Conservation (phyloP, 2,888 invertebrate genomes). For the Parnassius mnemosyne region DNA sequence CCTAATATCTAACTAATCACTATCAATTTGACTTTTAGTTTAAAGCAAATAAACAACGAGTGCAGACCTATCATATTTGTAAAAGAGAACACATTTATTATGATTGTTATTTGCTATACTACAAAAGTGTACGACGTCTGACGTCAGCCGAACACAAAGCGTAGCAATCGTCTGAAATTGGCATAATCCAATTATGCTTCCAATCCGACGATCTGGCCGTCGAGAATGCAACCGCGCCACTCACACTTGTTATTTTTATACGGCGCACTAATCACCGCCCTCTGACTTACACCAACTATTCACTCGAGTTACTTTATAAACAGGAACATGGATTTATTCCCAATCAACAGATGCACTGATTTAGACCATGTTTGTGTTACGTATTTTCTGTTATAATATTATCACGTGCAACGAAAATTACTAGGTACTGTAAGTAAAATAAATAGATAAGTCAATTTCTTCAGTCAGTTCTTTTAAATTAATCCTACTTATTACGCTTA, state of each 20-base stretch:
- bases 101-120: not conserved
- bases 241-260: constrained; percentile 32
- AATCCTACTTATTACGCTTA: too few relatives aligned
- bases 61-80: too few relatives aligned
- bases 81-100: too few relatives aligned
- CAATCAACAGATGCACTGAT: constrained; percentile 16
- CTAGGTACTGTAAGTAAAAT: constrained; percentile 10
- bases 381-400: not conserved
- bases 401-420: constrained; percentile 22
- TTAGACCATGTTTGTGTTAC: constrained; percentile 14
- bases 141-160: constrained; percentile 22
- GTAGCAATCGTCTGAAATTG: constrained; percentile 33
- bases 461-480: too few relatives aligned
- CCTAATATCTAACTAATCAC: too few relatives aligned
- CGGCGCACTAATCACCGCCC: constrained; percentile 30
- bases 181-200: constrained; percentile 35
- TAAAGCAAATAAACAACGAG: too few relatives aligned
- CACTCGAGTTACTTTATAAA: constrained; percentile 22
- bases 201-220: constrained; percentile 27
- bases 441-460: constrained; percentile 21
- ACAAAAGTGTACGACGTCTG: not conserved
- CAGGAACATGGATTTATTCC: constrained; percentile 23
- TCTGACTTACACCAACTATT: constrained; percentile 25
- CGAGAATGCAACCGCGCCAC: constrained; percentile 27
- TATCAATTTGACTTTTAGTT: too few relatives aligned